These are phyloP conservation scores for Tinamus major DNA, from an alignment of 2,797 vertebrate species.

Conservation along the genomic window DNA sequence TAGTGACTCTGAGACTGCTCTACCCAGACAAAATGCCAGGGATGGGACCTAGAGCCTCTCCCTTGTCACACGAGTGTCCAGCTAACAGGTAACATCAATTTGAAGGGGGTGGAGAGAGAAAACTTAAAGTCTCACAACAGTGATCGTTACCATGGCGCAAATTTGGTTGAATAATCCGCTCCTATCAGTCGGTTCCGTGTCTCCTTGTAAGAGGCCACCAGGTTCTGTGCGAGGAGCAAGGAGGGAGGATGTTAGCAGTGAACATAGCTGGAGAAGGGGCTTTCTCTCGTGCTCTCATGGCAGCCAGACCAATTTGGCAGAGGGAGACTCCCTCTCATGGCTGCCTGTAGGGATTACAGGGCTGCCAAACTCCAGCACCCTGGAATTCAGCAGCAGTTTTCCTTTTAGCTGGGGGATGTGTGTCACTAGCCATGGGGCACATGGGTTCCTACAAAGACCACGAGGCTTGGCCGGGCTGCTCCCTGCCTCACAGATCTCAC, in stretches of 20 bases:
- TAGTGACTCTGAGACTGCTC: neutral
- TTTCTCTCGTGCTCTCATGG: neutral
- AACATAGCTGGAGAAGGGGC: fast-evolving
- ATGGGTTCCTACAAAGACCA: neutral
- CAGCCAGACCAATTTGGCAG: neutral
- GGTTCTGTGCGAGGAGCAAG: slow-evolving; percentile 73
- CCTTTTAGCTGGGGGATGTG: neutral
- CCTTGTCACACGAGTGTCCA: neutral
- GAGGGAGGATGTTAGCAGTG: neutral
- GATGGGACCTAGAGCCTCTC: neutral
- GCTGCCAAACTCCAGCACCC: neutral
- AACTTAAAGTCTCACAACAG: neutral
- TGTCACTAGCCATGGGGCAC: neutral
- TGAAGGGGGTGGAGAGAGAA: neutral
- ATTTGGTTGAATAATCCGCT: slow-evolving; percentile 87
- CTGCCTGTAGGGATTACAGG: neutral
- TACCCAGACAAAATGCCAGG: neutral
- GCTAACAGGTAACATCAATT: neutral
- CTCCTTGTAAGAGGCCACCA: slow-evolving; percentile 86
- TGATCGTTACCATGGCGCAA: slow-evolving; percentile 83
- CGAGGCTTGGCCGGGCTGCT: neutral
- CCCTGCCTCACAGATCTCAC: neutral
- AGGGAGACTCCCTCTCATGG: neutral
- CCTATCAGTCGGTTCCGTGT: slow-evolving; percentile 85
- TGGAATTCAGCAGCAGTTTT: neutral